A percentile compares a stretch with the other conserved stretches of the same genome.
Conservation (phyloP, 2,888 invertebrate genomes). For the Erebia aethiops region DNA sequence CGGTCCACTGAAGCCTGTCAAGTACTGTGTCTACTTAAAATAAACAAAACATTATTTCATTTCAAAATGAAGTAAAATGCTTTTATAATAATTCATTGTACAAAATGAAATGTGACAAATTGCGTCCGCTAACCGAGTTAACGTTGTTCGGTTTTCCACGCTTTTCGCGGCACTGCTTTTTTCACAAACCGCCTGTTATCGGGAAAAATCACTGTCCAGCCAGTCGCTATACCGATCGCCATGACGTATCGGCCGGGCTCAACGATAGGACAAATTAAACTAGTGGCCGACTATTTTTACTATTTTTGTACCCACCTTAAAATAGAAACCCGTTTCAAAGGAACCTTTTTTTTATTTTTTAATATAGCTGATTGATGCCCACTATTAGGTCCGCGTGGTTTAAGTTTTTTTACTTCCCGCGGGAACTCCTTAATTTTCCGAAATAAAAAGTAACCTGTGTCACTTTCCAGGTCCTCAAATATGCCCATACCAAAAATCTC, state of each 20-base stretch:
- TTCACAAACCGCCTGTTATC: constrained; percentile 13
- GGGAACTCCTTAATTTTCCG: no score
- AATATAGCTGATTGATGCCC: no score
- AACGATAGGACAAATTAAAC: constrained; percentile 10
- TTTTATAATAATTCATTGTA: neutral
- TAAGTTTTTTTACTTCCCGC: no score
- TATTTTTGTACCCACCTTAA: no score
- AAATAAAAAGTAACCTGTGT: no score
- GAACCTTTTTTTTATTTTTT: neutral
- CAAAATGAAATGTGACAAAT: constrained; percentile 7
- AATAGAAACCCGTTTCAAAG: neutral
- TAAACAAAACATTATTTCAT: no score
- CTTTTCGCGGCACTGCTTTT: constrained; percentile 12
- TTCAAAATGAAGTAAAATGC: no score
- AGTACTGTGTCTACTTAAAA: no score
- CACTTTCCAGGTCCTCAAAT: no score
- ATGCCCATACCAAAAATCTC: no score
- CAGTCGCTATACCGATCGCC: neutral
- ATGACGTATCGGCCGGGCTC: constrained; percentile 4
- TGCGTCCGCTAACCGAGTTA: constrained; percentile 8
- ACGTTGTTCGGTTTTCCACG: constrained; percentile 10
- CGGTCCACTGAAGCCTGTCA: no score
- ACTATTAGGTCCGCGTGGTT: no score
- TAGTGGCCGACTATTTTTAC: neutral
- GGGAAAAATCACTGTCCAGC: constrained; percentile 2